These are phyloP conservation scores for Oceanodroma leucorhoa DNA, from an alignment of 2,797 vertebrate species.

Conservation along the genomic window DNA sequence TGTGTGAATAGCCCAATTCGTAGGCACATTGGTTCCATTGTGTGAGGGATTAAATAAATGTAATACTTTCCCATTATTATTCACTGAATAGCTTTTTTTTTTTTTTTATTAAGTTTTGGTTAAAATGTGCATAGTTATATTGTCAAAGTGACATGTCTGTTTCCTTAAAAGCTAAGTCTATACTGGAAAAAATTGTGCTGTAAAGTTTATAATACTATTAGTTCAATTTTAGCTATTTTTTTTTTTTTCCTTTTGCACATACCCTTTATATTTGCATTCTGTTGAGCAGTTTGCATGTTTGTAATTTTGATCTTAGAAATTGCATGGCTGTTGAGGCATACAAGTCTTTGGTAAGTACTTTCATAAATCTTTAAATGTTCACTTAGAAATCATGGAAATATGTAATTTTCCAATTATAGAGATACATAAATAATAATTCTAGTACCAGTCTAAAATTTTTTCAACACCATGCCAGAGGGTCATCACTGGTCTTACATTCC, in stretches of 20 bases:
- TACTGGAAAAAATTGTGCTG: not conserved
- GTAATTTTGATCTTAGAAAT: not conserved
- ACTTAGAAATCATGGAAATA: not conserved
- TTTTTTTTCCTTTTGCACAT: not conserved
- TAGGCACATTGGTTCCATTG: constrained; percentile 36
- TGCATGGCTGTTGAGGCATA: not conserved
- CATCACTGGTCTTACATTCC: not conserved
- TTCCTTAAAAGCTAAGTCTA: constrained; percentile 12
- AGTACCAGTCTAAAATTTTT: not conserved
- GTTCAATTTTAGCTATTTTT: not conserved
- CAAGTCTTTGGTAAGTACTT: not conserved
- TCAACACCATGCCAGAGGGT: not conserved
- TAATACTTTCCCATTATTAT: constrained; percentile 51
- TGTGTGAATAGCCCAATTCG: constrained; percentile 29
- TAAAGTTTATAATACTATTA: constrained; percentile 12
- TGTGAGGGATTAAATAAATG: constrained; percentile 50
- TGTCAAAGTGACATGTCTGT: constrained; percentile 36
- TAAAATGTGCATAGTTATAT: constrained; percentile 28
- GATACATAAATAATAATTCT: not conserved
- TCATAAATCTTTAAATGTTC: not conserved
- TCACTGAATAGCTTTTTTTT: not conserved
- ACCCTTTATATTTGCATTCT: not conserved
- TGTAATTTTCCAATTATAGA: not conserved
- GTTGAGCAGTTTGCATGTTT: not conserved
- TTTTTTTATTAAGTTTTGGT: constrained; percentile 39